Evolutionary conservation across 2,888 invertebrate species (phyloP).

Genomic region (Platycnemis pennipes): DNA sequence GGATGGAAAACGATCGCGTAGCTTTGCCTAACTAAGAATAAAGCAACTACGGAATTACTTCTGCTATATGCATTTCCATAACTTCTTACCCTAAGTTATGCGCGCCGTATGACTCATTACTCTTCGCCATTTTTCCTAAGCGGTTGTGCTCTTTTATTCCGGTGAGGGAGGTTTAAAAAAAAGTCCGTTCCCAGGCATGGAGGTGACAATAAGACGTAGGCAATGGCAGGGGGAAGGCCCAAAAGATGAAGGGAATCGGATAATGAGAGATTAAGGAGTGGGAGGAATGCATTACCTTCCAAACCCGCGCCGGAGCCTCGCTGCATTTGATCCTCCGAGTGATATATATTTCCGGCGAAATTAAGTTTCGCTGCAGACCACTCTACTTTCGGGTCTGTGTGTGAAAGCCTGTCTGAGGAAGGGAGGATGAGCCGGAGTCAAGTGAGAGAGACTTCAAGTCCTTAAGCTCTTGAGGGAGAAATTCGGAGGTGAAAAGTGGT

Average conservation of each 20-base stretch:
- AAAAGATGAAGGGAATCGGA: not conserved
- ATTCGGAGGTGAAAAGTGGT: not conserved
- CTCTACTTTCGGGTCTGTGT: not conserved
- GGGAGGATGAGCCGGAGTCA: not conserved
- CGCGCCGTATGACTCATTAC: not conserved
- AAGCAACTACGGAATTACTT: too few relatives aligned
- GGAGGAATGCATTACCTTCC: not conserved
- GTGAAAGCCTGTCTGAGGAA: not conserved
- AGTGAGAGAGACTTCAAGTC: not conserved
- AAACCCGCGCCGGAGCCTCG: not conserved
- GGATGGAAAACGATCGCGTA: too few relatives aligned
- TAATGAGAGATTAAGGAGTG: not conserved
- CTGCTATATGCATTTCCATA: not conserved
- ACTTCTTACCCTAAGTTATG: not conserved
- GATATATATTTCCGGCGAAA: conserved; percentile 36
- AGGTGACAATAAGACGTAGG: not conserved
- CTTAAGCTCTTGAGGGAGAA: not conserved
- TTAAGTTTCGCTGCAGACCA: conserved; percentile 4
- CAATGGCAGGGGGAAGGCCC: not conserved
- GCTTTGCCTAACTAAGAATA: too few relatives aligned
- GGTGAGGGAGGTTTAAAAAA: not conserved
- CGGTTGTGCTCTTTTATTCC: not conserved
- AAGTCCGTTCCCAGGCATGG: not conserved
- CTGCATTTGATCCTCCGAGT: conserved; percentile 18
- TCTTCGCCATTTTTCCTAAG: not conserved